phyloP scores from a whole-genome alignment of 2,888 invertebrate genomes.

The Troides aeacus region DNA sequence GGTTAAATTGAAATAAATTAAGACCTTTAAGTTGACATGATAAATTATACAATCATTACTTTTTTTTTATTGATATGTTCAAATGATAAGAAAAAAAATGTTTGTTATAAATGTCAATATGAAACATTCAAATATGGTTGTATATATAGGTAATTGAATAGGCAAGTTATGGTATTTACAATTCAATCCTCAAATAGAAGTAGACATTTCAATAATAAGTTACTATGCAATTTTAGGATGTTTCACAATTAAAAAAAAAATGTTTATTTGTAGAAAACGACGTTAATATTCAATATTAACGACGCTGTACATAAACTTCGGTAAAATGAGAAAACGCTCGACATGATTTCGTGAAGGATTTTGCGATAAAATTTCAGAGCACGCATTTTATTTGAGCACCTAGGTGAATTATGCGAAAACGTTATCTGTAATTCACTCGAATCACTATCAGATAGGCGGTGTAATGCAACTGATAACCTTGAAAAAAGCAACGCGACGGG shows the following conservation, averaged over 20 bases:
- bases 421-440: constrained; percentile 27
- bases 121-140: background rate
- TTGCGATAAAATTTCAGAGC: constrained; percentile 12
- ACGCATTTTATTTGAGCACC: constrained; percentile 20
- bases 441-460: constrained; percentile 42
- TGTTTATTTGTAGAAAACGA: too few species aligned
- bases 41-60: background rate
- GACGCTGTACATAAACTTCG: too few species aligned
- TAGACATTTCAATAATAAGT: too few species aligned
- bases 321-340: background rate
- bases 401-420: constrained; percentile 27
- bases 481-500: constrained; percentile 32
- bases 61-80: background rate
- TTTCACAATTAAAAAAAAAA: too few species aligned
- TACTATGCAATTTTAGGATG: too few species aligned
- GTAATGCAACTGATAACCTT: constrained; percentile 45
- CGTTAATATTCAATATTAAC: too few species aligned
- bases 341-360: background rate
- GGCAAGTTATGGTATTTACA: too few species aligned
- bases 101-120: background rate
- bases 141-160: too few species aligned
- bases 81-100: background rate
- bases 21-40: background rate
- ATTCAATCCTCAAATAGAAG: too few species aligned
- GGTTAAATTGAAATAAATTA: background rate